These are phyloP conservation scores for Hylomyscus alleni DNA, from an alignment of 2,797 vertebrate genomes.

Conservation along the genomic window DNA sequence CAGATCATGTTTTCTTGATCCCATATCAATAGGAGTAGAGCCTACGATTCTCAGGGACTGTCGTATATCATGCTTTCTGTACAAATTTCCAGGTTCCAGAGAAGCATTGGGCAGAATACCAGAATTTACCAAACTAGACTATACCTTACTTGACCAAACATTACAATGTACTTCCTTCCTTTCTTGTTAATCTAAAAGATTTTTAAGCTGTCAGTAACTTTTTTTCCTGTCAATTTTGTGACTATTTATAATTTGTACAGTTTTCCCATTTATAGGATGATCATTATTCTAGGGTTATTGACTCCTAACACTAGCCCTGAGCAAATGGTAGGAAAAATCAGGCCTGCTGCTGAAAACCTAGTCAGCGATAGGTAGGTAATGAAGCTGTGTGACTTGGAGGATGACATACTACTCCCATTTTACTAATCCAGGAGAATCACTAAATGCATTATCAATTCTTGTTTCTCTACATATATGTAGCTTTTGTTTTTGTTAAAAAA, in stretches of 20 bases:
- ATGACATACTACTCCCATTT: not conserved
- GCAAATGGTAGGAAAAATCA: not conserved
- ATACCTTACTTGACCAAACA: not conserved
- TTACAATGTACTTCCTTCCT: not conserved
- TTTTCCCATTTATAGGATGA: not conserved
- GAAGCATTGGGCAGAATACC: not conserved
- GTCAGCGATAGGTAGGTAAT: not conserved
- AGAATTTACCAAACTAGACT: not conserved
- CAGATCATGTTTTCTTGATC: not conserved
- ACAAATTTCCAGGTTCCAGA: not conserved
- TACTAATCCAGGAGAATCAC: too few species aligned
- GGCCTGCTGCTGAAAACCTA: not conserved
- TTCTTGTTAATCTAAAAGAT: too few species aligned
- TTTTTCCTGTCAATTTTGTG: not conserved
- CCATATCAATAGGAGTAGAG: not conserved
- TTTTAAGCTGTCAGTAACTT: too few species aligned
- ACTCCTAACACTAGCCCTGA: not conserved
- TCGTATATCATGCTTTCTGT: not conserved
- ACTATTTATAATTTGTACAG: not conserved
- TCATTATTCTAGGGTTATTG: not conserved
- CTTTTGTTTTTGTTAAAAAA: not conserved
- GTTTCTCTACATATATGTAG: not conserved
- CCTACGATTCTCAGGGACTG: accelerated
- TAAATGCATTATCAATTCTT: not conserved
- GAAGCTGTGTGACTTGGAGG: not conserved